Evolutionary conservation across 2,113 vertebrate genomes (phyloP), one percentile per base, ranked within the genome.

Genomic region (Takifugu flavidus): DNA sequence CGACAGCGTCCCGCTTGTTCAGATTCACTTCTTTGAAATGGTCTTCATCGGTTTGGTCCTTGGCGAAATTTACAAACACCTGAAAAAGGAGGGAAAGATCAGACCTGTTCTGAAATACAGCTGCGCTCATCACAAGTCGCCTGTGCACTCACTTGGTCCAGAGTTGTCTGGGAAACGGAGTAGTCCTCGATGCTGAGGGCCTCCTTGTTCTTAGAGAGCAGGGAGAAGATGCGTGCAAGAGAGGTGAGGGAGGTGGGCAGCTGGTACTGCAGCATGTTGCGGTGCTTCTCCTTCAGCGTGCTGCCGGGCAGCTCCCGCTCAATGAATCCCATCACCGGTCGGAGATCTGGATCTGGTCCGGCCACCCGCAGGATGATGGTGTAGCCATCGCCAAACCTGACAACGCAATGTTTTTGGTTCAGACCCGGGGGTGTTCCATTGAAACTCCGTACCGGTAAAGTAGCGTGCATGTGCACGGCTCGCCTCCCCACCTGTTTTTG

Each of bases 51-150:
- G 94, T 98, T 98, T 99, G 96, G 95, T 99, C 96, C 94, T 98
- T 99, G 87, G 96, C 96, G 73, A 99, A 99, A 90, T 99, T 99
- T 78, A 99, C 96, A 92, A 99, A 99, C 82, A 99, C 96, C 96
- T 99, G 42, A 20, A 20, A 31, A 74, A 77, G 69, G 56, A 69
- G 56, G 52, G 57, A 75, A 62, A 83, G 70, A 25, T 49, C 34
- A 50, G 47, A 47, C 13, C 13, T 3, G 45, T 13, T 12, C n/a
- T 7, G 15, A n/a, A 14, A 47, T 6, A 0, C 10, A 47, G 14
- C 14, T 13, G 14, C 34, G 1, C 11, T 39, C 34, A 2, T 39
- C 6, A 1, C 5, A 7, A 34, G 6, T 4, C 31, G 31, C 31
- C 7, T 39, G 34, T 2, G 34, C n/a, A 15, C 94, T 92, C 92